phyloP scores from a whole-genome alignment of 64 coral and sea anemone species.

The Dendrophyllia cribrosa region DNA sequence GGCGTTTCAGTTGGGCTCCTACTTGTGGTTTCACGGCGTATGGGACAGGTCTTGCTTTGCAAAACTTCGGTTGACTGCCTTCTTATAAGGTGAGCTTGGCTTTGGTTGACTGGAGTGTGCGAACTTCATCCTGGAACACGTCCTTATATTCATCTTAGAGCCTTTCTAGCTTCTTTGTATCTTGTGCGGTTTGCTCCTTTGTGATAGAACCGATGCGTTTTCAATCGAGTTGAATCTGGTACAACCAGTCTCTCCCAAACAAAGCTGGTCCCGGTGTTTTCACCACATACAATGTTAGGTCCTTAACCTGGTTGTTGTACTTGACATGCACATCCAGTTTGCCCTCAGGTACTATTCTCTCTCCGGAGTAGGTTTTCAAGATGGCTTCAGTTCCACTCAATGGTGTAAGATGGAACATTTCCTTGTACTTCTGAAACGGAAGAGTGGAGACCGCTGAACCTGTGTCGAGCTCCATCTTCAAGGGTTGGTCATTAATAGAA shows the following conservation, averaged over 20 bases:
- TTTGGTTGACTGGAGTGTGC: background rate
- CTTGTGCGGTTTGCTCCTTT: background rate
- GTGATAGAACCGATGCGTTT: constrained; percentile 19
- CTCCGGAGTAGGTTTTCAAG: constrained; percentile 35
- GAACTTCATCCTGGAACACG: constrained; percentile 14
- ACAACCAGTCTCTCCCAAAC: constrained; percentile 28
- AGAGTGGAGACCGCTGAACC: constrained; percentile 27
- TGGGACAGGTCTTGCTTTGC: constrained; percentile 42
- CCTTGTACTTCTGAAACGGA: background rate
- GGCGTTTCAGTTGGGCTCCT: background rate
- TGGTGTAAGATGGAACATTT: background rate
- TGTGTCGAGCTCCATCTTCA: constrained; percentile 22
- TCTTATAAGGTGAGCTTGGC: background rate
- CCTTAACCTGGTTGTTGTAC: background rate
- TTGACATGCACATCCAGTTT: background rate
- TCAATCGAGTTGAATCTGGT: background rate
- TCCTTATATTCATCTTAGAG: constrained; percentile 1
- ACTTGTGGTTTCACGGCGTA: constrained; percentile 18
- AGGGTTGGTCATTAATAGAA: background rate
- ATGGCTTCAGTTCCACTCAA: background rate
- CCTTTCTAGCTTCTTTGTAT: background rate
- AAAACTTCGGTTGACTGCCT: background rate
- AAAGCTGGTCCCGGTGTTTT: background rate
- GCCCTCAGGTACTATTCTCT: constrained; percentile 15
- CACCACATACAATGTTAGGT: constrained; percentile 15